Percentiles rank a stretch among this genome's conserved stretches.
These are phyloP conservation scores for Spodoptera exigua DNA, from an alignment of 2,888 invertebrate species.

Conservation along the genomic window DNA sequence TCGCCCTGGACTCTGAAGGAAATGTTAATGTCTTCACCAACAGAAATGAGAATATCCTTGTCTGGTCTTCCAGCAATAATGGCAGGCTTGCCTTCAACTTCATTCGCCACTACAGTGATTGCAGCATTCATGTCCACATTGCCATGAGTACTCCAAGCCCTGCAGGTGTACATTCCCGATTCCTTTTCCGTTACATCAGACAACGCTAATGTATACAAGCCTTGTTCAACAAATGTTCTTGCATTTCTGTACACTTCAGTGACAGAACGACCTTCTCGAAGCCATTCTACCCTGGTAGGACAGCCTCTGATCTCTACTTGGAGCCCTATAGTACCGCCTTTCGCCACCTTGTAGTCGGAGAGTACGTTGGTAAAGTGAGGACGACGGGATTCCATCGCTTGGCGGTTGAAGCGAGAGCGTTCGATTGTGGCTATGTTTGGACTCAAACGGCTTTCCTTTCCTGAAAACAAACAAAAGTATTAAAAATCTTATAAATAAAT, in stretches of 20 bases:
- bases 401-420: conserved; percentile 73
- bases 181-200: conserved; percentile 92
- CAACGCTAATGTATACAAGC: conserved; percentile 93
- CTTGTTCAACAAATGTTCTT: conserved; percentile 91
- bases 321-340: conserved; percentile 94
- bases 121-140: conserved; percentile 93
- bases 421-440: conserved; percentile 77
- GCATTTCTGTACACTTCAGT: conserved; percentile 90
- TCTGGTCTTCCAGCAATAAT: conserved; percentile 94
- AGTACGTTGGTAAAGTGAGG: conserved; percentile 92
- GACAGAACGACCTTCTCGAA: conserved; percentile 90
- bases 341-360: conserved; percentile 92
- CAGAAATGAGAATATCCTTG: conserved; percentile 92
- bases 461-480: conserved; percentile 56
- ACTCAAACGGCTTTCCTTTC: conserved; percentile 71
- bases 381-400: conserved; percentile 86
- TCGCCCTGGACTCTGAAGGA: conserved; percentile 95
- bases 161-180: conserved; percentile 93
- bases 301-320: conserved; percentile 94
- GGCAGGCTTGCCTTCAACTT: conserved; percentile 92
- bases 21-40: conserved; percentile 95
- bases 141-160: conserved; percentile 93
- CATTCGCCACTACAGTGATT: conserved; percentile 91
- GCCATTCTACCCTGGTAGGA: conserved; percentile 94
- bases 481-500: too few relatives aligned